These are phyloP conservation scores for Oryctes rhinoceros DNA, from an alignment of 1,140 invertebrate species.

Conservation along the genomic window DNA sequence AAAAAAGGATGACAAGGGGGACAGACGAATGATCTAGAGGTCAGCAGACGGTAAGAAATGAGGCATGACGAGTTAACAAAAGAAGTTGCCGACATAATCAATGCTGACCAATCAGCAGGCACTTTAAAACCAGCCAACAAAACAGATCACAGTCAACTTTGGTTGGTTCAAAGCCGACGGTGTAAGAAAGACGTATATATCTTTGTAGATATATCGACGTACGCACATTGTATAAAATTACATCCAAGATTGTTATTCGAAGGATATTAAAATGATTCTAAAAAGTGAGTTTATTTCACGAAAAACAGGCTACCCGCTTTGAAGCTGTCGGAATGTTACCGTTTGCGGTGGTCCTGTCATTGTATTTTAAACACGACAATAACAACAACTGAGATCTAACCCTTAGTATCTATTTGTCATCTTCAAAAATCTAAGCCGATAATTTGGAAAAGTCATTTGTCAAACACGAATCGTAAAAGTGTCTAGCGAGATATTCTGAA, in stretches of 20 bases:
- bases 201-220: background rate
- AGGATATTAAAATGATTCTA: background rate
- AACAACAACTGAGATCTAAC: conserved; percentile 1
- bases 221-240: background rate
- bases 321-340: conserved; percentile 2
- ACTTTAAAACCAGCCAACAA: conserved; percentile 48
- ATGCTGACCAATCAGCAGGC: conserved; percentile 56
- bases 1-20: conserved; percentile 22
- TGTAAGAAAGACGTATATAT: background rate
- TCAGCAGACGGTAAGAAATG: conserved; percentile 55
- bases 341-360: conserved; percentile 25
- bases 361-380: background rate
- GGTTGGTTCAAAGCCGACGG: conserved; percentile 20
- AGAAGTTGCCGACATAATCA: conserved; percentile 57
- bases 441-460: conserved; percentile 31
- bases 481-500: background rate
- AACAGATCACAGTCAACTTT: conserved; percentile 30
- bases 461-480: conserved; percentile 7
- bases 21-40: conserved; percentile 46
- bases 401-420: conserved; percentile 23
- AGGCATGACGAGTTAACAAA: conserved; percentile 55
- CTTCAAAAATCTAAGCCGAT: conserved; percentile 21
- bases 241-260: background rate
- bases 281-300: background rate
- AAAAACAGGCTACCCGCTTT: background rate